These are phyloP conservation scores for Aptenodytes forsteri DNA, from an alignment of 2,113 vertebrate species.

Conservation along the genomic window DNA sequence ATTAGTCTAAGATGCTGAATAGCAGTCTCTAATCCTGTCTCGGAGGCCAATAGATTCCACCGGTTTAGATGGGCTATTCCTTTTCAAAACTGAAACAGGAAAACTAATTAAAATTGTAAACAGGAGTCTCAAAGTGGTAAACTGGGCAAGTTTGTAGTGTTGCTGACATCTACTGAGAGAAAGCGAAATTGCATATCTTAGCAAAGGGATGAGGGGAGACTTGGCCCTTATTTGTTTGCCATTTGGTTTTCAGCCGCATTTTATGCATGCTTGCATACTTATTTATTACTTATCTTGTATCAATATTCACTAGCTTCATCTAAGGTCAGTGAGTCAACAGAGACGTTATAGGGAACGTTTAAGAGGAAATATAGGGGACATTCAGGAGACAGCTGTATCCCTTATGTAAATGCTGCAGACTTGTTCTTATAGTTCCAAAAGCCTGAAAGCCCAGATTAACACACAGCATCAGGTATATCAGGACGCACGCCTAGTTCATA, in stretches of 20 bases:
- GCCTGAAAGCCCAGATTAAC: background rate
- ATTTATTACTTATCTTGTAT: background rate
- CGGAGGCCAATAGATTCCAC: conserved; percentile 11
- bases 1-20: conserved; percentile 34
- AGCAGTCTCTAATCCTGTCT: background rate
- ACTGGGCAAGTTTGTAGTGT: conserved; percentile 54
- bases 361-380: background rate
- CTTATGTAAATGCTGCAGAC: background rate
- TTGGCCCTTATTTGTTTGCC: background rate
- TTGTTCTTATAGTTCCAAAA: background rate
- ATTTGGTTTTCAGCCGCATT: background rate
- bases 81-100: conserved; percentile 5
- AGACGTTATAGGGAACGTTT: accelerated
- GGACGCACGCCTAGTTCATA: background rate
- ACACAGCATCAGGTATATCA: background rate
- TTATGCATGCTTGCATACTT: background rate
- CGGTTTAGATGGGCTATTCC: conserved; percentile 3
- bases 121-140: background rate
- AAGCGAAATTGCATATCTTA: conserved; percentile 32
- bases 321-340: background rate
- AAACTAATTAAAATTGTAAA: background rate
- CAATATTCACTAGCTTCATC: background rate
- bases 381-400: background rate
- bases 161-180: conserved; percentile 75
- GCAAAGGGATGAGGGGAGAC: background rate